These are phyloP conservation scores for Panthera leo DNA, from an alignment of 2,113 vertebrate species.

Conservation along the genomic window DNA sequence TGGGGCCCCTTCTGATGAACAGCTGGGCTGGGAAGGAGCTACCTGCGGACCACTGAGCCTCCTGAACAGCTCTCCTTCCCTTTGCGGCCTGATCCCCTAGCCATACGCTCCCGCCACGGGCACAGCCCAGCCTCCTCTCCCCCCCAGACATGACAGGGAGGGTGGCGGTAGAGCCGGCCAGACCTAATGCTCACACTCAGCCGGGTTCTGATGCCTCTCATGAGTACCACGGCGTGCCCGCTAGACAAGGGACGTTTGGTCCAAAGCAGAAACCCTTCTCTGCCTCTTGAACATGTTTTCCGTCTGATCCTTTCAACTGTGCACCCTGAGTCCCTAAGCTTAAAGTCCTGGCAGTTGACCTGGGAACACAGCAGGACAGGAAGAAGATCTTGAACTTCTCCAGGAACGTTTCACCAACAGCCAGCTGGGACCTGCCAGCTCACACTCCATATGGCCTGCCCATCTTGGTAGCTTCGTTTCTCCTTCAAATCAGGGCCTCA, in stretches of 20 bases:
- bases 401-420: neutral
- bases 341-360: neutral
- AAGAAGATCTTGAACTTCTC: neutral
- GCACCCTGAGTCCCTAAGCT: neutral
- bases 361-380: neutral
- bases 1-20: neutral
- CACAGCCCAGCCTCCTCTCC: neutral
- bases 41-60: neutral
- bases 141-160: neutral
- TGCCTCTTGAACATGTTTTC: neutral
- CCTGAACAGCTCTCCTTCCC: neutral
- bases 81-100: neutral
- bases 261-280: neutral
- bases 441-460: neutral
- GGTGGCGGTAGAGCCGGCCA: neutral
- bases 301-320: neutral
- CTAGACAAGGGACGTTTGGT: neutral
- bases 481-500: neutral
- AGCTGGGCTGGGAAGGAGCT: neutral
- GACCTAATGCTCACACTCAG: neutral
- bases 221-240: fast-evolving
- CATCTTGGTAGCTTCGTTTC: neutral
- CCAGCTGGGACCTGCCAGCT: neutral
- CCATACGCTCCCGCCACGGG: neutral
- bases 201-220: neutral